A percentile compares a stretch with the other conserved stretches of the same genome.
Conservation (phyloP, 2,797 vertebrate species). For the Hyperoplus immaculatus region DNA sequence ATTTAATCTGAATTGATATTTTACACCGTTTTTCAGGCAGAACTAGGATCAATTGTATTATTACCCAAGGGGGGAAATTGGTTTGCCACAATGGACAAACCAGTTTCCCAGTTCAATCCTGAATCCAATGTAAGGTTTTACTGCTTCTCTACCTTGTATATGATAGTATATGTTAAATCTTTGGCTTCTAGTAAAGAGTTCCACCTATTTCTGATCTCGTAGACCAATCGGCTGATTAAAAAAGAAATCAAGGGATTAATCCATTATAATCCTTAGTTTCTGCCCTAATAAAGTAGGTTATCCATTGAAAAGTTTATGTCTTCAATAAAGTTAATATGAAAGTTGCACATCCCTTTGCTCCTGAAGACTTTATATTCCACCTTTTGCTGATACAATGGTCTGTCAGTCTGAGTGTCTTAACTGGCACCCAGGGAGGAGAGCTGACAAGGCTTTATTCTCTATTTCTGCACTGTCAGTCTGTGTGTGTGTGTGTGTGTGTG, state of each 20-base stretch:
- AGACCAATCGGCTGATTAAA: not conserved
- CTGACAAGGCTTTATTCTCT: slow-evolving; percentile 70
- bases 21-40: not conserved
- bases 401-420: slow-evolving; percentile 45
- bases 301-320: not conserved
- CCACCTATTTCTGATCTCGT: not conserved
- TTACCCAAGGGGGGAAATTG: too few species aligned
- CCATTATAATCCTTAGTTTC: not conserved
- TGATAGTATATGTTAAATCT: not conserved
- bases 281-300: not conserved
- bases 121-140: not conserved
- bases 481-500: slow-evolving; percentile 16
- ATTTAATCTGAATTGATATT: not conserved
- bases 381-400: slow-evolving; percentile 13
- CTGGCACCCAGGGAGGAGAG: slow-evolving; percentile 36
- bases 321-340: not conserved
- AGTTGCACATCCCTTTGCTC: not conserved
- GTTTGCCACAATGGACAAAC: too few species aligned
- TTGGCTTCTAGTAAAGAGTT: not conserved
- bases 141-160: not conserved
- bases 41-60: too few species aligned
- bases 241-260: not conserved
- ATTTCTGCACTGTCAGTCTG: slow-evolving; percentile 47
- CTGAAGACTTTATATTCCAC: not conserved
- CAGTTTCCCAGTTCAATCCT: not conserved